These are phyloP conservation scores for Oscheius sp. DNA, from an alignment of 1,140 invertebrate species.

Conservation along the genomic window DNA sequence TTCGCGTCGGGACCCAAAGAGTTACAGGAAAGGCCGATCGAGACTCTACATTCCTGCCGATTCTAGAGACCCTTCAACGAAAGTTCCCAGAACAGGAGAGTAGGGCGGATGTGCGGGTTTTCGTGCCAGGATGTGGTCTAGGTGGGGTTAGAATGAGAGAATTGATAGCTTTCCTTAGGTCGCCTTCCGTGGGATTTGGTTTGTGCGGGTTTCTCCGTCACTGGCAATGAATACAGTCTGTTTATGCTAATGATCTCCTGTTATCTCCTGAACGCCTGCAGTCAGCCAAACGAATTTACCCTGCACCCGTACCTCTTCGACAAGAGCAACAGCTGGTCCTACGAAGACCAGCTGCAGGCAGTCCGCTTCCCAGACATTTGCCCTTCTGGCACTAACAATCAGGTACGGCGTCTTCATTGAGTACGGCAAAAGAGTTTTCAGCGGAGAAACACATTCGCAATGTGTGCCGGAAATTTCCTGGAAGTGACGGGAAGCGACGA, in stretches of 20 bases:
- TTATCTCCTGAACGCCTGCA: slow-evolving; percentile 20
- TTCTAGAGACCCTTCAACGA: slow-evolving; percentile 4
- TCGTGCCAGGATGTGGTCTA: slow-evolving; percentile 21
- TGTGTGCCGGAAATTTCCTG: slow-evolving; percentile 31
- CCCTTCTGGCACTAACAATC: background rate
- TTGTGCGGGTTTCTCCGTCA: slow-evolving; percentile 17
- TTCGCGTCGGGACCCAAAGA: background rate
- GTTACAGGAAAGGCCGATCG: slow-evolving; percentile 1
- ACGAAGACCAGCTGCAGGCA: slow-evolving; percentile 12
- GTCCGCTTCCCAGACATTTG: slow-evolving; percentile 21
- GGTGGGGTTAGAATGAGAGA: background rate
- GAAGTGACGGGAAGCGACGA: slow-evolving; percentile 3
- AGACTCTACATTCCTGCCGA: slow-evolving; percentile 3
- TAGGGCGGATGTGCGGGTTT: slow-evolving; percentile 1
- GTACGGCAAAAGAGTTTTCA: background rate
- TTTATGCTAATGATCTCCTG: slow-evolving; percentile 25
- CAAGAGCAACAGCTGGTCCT: slow-evolving; percentile 27
- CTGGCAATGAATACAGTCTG: slow-evolving; percentile 25
- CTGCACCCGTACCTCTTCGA: slow-evolving; percentile 29
- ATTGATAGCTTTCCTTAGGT: background rate
- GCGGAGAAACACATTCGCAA: slow-evolving; percentile 12
- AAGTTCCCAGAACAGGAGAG: background rate
- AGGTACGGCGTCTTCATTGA: background rate
- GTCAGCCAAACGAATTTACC: slow-evolving; percentile 22
- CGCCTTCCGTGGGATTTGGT: slow-evolving; percentile 19